Evolutionary conservation across 2,888 invertebrate species (phyloP), one percentile per base, ranked within the genome.

Genomic region (Falcaria lacertinaria): DNA sequence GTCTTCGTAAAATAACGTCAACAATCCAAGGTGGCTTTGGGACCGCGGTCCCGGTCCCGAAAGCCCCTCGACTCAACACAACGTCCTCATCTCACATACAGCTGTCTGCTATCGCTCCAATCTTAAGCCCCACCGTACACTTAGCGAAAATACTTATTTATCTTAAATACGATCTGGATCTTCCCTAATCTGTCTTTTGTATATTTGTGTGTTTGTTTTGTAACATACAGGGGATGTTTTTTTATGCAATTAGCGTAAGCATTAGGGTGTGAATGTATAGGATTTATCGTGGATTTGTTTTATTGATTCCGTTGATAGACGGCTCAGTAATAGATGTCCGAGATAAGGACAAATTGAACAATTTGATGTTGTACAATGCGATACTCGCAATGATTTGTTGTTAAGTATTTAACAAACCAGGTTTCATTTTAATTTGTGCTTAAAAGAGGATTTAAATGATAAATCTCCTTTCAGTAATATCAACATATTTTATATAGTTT

Each of bases 101-200:
- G 80, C 88, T 88, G 88, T 64, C 79, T 59, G 59, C 73, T 87
- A 88, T 88, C 87, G 48, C 40, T 57, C 54, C 70, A 64, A 87
- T 88, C 88, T 87, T 78, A 88, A 88, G 80, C 87, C 73, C 69
- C 25, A 60, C 53, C 70, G 69, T 69, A 73, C 76, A 83, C 85
- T 86, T 81, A 81, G 87, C 83, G 67, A 85, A 86, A 83, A 87
- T 83, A 80, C 80, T 77, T 71, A 79, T 63, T 86, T 86, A 89
- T 88, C 88, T 85, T 78, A 85, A 86, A 86, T 87, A 75, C 84
- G 75, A 89, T 88, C 88, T 69, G 74, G 75, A 81, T 83, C 79
- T 78, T 74, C 80, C 74, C 81, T 88, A 88, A 89, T 88, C 88
- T 85, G 78, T 63, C 77, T 70, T 80, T 88, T 88, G 80, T 75